Percentiles rank a stretch among this genome's conserved stretches.
phyloP scores from a whole-genome alignment of 2,888 invertebrate genomes.

The Cristatella mucedo region DNA sequence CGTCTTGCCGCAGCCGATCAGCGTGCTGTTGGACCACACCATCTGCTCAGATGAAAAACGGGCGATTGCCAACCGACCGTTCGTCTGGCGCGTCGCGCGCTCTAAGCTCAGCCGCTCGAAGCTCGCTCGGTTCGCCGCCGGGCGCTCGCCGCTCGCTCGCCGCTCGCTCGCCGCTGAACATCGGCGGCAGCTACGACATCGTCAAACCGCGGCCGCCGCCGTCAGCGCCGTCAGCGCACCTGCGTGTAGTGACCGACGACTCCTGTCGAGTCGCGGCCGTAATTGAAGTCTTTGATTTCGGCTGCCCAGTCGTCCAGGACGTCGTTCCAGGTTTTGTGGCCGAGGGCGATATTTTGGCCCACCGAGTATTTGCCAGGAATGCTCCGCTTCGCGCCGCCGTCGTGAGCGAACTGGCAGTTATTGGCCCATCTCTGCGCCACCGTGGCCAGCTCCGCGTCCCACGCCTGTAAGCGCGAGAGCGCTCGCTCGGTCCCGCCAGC shows the following conservation, averaged over 20 bases:
- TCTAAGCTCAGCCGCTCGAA: too few species aligned
- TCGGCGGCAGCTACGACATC: too few species aligned
- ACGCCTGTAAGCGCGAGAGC: constrained; percentile 3
- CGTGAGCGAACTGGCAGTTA: constrained; percentile 11
- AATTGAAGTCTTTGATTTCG: not conserved
- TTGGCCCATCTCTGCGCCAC: constrained; percentile 12
- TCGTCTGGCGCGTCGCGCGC: too few species aligned
- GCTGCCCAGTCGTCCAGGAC: not conserved
- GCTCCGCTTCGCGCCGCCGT: constrained; percentile 6
- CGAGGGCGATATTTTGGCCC: constrained; percentile 1
- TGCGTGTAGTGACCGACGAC: constrained; percentile 5
- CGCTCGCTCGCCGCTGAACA: too few species aligned
- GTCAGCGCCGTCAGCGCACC: too few species aligned
- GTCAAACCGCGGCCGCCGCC: too few species aligned
- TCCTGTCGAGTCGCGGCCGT: not conserved
- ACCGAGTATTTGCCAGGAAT: constrained; percentile 9
- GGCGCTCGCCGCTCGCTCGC: too few species aligned
- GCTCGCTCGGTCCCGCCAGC: too few species aligned
- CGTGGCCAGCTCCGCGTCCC: constrained; percentile 11
- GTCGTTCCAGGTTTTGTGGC: not conserved
- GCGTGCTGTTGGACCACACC: constrained; percentile 3
- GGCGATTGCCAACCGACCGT: too few species aligned
- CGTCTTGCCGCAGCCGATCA: not conserved
- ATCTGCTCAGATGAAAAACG: constrained; percentile 2
- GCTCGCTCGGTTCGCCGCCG: too few species aligned